Evolutionary conservation across 2,113 vertebrate species (phyloP).

Genomic region (Myodes glareolus): DNA sequence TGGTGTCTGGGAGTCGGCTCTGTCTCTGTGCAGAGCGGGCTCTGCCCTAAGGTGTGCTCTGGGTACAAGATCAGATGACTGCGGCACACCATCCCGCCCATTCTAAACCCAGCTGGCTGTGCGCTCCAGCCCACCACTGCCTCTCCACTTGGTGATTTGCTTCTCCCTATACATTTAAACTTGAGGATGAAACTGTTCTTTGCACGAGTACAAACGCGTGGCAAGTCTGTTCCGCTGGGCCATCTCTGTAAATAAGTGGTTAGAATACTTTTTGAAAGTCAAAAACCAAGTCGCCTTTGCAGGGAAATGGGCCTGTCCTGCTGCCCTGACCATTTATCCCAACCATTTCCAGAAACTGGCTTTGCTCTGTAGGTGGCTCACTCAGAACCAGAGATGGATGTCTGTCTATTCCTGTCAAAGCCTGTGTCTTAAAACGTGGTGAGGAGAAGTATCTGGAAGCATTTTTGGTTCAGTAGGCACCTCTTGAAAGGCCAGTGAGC

Average conservation of each 20-base stretch:
- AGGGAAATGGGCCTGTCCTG: not conserved
- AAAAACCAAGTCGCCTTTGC: not conserved
- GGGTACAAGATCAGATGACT: not conserved
- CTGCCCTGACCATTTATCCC: not conserved
- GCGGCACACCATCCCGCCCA: accelerated
- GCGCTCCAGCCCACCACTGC: not conserved
- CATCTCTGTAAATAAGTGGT: not conserved
- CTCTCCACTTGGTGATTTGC: not conserved
- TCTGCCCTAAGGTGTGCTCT: accelerated
- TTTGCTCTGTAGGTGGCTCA: not conserved
- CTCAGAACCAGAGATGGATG: not conserved
- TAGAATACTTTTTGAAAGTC: not conserved
- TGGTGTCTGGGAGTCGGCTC: not conserved
- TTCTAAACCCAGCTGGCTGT: not conserved
- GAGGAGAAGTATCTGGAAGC: slow-evolving; percentile 41
- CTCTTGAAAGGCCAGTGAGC: not conserved
- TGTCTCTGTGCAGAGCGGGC: not conserved
- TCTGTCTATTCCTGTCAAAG: slow-evolving; percentile 20
- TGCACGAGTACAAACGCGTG: not conserved
- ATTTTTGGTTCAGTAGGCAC: slow-evolving; percentile 16
- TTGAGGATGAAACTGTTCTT: not conserved
- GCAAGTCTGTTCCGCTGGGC: not conserved
- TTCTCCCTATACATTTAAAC: not conserved
- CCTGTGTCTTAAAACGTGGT: slow-evolving; percentile 35
- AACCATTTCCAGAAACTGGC: not conserved